phyloP scores from a whole-genome alignment of 1,140 invertebrate species.

The Phymastichus coffea region DNA sequence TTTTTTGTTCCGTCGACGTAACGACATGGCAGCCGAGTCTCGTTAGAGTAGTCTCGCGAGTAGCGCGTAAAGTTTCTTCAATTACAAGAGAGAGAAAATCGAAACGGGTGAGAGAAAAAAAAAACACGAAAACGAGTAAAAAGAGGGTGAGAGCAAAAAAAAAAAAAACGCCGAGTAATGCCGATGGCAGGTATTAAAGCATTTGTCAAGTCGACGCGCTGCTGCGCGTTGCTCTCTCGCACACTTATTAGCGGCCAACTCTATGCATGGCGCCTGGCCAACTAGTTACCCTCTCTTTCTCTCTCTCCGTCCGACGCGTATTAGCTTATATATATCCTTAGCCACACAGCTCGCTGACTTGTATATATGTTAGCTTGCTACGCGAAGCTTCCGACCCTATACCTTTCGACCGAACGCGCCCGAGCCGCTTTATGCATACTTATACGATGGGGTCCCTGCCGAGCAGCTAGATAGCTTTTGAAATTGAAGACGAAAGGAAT shows the following conservation, averaged over 20 bases:
- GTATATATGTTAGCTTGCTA: neutral
- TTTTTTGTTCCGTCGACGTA: neutral
- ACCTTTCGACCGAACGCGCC: no score
- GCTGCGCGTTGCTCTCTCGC: slow-evolving; percentile 11
- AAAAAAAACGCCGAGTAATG: slow-evolving; percentile 34
- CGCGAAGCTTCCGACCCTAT: neutral
- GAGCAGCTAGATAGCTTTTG: no score
- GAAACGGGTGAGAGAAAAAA: neutral
- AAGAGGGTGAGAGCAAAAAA: slow-evolving; percentile 15
- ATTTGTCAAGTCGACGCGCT: slow-evolving; percentile 40
- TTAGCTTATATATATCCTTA: no score
- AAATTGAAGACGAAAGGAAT: no score
- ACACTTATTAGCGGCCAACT: slow-evolving; percentile 48
- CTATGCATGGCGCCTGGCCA: slow-evolving; percentile 50
- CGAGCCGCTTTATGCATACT: neutral
- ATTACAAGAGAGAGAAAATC: slow-evolving; percentile 5
- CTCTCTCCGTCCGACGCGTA: no score
- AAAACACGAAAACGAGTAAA: neutral
- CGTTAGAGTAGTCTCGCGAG: neutral
- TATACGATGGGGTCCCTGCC: no score
- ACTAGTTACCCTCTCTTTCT: no score
- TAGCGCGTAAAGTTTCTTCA: slow-evolving; percentile 17
- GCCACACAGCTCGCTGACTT: no score
- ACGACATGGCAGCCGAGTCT: neutral
- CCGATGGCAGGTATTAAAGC: slow-evolving; percentile 49